Conservation (phyloP, 2,888 invertebrate genomes). For the Melieria picta region DNA sequence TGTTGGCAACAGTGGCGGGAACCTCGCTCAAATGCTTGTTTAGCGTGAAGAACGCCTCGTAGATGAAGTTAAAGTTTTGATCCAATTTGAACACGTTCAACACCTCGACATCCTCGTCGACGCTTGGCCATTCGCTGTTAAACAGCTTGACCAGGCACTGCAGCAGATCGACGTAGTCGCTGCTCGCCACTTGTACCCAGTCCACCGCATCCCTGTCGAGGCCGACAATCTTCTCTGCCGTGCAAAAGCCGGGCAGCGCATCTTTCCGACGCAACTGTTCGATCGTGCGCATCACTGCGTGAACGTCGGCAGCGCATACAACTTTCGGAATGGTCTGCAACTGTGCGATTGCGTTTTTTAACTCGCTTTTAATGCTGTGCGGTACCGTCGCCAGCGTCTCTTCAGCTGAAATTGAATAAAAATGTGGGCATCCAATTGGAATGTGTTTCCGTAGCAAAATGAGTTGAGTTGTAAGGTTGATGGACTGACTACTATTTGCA, state of each 20-base stretch:
- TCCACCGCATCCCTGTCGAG: constrained; percentile 66
- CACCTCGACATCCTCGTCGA: constrained; percentile 42
- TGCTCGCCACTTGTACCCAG: constrained; percentile 65
- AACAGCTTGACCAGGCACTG: constrained; percentile 67
- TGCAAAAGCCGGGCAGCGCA: constrained; percentile 67
- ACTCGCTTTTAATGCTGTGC: constrained; percentile 39
- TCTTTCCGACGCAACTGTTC: constrained; percentile 52
- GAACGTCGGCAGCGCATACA: constrained; percentile 60
- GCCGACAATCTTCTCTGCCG: constrained; percentile 73
- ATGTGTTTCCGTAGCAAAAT: constrained; percentile 54
- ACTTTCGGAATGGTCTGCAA: constrained; percentile 54
- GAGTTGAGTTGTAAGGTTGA: no score
- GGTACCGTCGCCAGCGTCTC: constrained; percentile 20
- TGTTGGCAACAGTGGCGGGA: constrained; percentile 40
- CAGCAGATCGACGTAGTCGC: constrained; percentile 69
- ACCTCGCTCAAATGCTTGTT: constrained; percentile 37
- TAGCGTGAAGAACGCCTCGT: constrained; percentile 51
- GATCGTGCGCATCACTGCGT: constrained; percentile 56
- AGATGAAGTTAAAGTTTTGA: constrained; percentile 54
- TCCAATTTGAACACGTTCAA: constrained; percentile 58
- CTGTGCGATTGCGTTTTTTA: constrained; percentile 48
- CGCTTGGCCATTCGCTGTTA: constrained; percentile 70
- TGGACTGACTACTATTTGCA: no score
- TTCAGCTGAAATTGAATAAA: constrained; percentile 62
- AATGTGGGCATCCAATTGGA: constrained; percentile 64